Conservation (phyloP, 2,797 vertebrate species). For the Aulostomus chinensis region DNA sequence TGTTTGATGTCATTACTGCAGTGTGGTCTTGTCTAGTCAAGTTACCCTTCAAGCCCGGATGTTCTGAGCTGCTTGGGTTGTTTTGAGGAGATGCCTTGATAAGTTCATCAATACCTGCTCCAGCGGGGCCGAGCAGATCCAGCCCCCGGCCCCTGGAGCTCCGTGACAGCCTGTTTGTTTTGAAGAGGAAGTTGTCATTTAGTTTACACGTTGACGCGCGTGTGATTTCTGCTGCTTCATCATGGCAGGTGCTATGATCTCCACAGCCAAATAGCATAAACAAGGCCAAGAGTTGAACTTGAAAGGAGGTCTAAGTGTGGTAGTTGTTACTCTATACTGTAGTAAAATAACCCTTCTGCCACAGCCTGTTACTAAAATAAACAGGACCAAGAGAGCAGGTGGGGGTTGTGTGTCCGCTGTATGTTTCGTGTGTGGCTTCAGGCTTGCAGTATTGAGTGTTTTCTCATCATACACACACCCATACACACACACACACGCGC, state of each 20-base stretch:
- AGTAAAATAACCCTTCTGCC: constrained; percentile 78
- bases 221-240: constrained; percentile 30
- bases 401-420: constrained; percentile 53
- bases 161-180: constrained; percentile 45
- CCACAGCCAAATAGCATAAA: constrained; percentile 47
- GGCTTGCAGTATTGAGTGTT: constrained; percentile 31
- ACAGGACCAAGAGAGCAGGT: constrained; percentile 60
- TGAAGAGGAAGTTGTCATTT: constrained; percentile 55
- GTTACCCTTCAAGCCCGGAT: constrained; percentile 26
- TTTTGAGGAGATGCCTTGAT: constrained; percentile 46
- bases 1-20: constrained; percentile 42
- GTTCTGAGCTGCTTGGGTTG: constrained; percentile 31
- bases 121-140: constrained; percentile 10
- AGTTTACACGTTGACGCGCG: constrained; percentile 43
- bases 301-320: constrained; percentile 72
- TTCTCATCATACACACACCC: constrained; percentile 33
- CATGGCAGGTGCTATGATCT: constrained; percentile 59
- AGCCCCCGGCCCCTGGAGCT: not conserved
- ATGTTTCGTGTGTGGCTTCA: constrained; percentile 31
- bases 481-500: constrained; percentile 38
- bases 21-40: constrained; percentile 43
- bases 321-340: constrained; percentile 77
- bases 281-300: constrained; percentile 57
- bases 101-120: constrained; percentile 18
- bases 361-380: constrained; percentile 82